Evolutionary conservation across 1,140 invertebrate species (phyloP).

Genomic region (Zaprionus gabonicus): DNA sequence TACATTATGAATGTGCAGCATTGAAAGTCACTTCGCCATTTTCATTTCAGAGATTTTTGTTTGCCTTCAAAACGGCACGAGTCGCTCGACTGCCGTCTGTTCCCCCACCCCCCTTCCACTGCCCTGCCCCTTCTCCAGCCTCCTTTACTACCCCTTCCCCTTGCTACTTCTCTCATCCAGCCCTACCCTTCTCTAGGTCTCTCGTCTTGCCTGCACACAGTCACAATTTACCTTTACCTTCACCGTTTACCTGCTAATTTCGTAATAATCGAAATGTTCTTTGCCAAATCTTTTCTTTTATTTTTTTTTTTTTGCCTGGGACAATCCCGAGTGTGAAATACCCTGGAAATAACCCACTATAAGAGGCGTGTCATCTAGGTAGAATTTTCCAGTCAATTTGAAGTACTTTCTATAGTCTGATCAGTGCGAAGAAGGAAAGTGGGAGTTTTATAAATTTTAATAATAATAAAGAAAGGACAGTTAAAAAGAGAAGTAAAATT

Average conservation of each 20-base stretch:
- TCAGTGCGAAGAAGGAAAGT: neutral
- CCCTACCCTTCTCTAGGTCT: neutral
- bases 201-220: neutral
- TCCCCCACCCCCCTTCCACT: neutral
- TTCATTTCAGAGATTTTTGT: constrained; percentile 8
- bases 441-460: neutral
- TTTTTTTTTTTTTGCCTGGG: neutral
- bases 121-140: neutral
- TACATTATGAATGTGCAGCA: neutral
- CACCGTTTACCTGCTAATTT: constrained; percentile 5
- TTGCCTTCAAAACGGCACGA: constrained; percentile 4
- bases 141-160: neutral
- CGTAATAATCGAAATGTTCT: constrained; percentile 3
- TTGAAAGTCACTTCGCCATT: constrained; percentile 3
- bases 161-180: neutral
- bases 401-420: neutral
- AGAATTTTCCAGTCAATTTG: neutral
- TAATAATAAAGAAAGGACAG: neutral
- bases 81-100: neutral
- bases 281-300: neutral
- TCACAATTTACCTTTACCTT: neutral
- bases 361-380: neutral
- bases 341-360: neutral
- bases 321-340: neutral
- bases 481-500: neutral